Conservation (phyloP, 53 echinoderm and acorn worm species). For the Holothuria scabra region DNA sequence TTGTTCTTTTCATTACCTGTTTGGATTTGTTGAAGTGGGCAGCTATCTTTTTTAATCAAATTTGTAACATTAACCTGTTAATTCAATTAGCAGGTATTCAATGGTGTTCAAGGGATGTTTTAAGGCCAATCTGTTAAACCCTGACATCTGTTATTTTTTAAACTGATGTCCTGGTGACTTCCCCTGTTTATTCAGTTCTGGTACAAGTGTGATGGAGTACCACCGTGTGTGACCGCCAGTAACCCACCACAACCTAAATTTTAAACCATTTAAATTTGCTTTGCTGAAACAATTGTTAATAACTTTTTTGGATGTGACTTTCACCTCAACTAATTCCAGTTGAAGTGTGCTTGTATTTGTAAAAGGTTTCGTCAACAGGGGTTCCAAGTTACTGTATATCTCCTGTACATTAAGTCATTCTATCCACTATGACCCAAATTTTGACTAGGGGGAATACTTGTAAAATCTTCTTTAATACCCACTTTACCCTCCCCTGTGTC, state of each 20-base stretch:
- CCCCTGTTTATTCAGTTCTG: slow-evolving; percentile 41
- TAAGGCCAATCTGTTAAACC: slow-evolving; percentile 43
- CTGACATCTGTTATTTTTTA: slow-evolving; percentile 29
- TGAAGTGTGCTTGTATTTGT: too few species aligned
- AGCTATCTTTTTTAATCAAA: slow-evolving; percentile 25
- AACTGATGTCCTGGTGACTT: slow-evolving; percentile 15
- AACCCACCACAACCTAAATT: background rate
- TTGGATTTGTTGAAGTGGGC: slow-evolving; percentile 8
- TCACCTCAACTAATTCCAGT: too few species aligned
- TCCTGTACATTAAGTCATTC: too few species aligned
- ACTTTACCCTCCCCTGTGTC: too few species aligned
- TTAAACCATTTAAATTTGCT: too few species aligned
- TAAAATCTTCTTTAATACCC: too few species aligned
- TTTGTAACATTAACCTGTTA: slow-evolving; percentile 40
- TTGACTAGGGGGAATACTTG: too few species aligned
- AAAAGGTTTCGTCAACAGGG: too few species aligned
- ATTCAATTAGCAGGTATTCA: slow-evolving; percentile 20
- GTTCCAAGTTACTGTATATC: too few species aligned
- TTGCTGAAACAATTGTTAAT: too few species aligned
- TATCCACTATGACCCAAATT: too few species aligned
- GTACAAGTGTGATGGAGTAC: background rate
- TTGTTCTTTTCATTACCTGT: slow-evolving; percentile 31
- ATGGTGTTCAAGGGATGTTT: slow-evolving; percentile 25
- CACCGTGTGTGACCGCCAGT: slow-evolving; percentile 22
- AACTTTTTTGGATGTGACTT: too few species aligned